A percentile compares a stretch with the other conserved stretches of the same genome.
Evolutionary conservation across 1,140 invertebrate genomes (phyloP).

Genomic region (Penaeus japonicus): DNA sequence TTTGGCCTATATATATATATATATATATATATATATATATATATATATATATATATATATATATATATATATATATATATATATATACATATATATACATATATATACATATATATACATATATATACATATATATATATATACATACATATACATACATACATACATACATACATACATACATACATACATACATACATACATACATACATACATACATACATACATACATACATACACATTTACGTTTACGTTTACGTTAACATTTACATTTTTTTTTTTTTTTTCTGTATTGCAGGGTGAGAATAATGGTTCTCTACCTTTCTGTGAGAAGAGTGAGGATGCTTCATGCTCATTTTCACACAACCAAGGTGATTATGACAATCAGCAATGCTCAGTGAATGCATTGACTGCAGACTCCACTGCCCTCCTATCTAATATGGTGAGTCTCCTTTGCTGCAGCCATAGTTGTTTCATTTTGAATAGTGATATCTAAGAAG

Average conservation of each 20-base stretch:
- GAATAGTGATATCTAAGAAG: too few relatives aligned
- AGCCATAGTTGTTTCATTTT: neutral
- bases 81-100: too few relatives aligned
- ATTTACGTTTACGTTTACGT: neutral
- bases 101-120: neutral
- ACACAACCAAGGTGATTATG: neutral
- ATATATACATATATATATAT: neutral
- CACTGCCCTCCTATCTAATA: neutral
- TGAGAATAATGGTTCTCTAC: conserved; percentile 13
- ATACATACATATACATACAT: neutral
- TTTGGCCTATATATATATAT: too few relatives aligned
- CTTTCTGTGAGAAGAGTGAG: conserved; percentile 30
- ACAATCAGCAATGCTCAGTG: neutral
- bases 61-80: too few relatives aligned
- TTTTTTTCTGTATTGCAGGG: neutral
- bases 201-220: neutral
- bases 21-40: too few relatives aligned
- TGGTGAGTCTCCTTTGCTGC: neutral
- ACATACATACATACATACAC: neutral
- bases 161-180: neutral
- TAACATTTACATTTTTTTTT: neutral
- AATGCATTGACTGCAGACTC: neutral
- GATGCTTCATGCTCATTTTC: neutral
- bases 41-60: too few relatives aligned
- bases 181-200: neutral